phyloP scores from a whole-genome alignment of 2,113 vertebrate genomes.

The Procapra przewalskii region DNA sequence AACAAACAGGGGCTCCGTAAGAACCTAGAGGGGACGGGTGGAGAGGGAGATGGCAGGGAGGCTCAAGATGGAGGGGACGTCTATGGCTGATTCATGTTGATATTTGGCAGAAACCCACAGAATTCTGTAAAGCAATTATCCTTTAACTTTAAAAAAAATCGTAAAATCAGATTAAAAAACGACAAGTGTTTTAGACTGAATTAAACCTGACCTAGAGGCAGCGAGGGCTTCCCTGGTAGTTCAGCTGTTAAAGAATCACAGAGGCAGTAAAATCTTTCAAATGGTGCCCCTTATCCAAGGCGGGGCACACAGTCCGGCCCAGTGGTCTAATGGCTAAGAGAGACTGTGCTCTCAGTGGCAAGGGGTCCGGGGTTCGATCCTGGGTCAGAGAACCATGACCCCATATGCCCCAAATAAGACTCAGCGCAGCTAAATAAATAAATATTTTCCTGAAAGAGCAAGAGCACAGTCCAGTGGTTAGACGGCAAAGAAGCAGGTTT shows the following conservation, averaged over 20 bases:
- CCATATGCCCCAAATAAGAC: not conserved
- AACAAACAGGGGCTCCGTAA: not conserved
- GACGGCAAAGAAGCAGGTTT: rapidly evolving
- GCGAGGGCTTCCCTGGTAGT: not conserved
- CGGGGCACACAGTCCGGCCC: rapidly evolving
- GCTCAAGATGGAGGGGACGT: rapidly evolving
- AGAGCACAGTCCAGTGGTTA: too few relatives aligned
- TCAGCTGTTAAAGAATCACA: not conserved
- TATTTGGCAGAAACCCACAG: not conserved
- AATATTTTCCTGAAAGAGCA: not conserved
- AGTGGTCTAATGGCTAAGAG: not conserved
- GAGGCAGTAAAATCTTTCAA: not conserved
- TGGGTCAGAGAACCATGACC: rapidly evolving
- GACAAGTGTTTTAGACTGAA: not conserved
- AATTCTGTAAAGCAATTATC: not conserved
- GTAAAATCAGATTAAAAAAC: not conserved
- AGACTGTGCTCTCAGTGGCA: not conserved
- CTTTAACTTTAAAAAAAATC: not conserved
- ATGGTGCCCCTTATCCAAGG: too few relatives aligned
- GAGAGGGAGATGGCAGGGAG: not conserved
- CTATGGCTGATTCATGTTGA: not conserved
- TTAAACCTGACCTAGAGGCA: not conserved
- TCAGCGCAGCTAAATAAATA: rapidly evolving
- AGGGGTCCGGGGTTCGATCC: rapidly evolving
- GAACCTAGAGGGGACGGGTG: not conserved